Evolutionary conservation across 2,113 vertebrate species (phyloP), one percentile per base, ranked within the genome.

Genomic region (Callopanchax toddi): DNA sequence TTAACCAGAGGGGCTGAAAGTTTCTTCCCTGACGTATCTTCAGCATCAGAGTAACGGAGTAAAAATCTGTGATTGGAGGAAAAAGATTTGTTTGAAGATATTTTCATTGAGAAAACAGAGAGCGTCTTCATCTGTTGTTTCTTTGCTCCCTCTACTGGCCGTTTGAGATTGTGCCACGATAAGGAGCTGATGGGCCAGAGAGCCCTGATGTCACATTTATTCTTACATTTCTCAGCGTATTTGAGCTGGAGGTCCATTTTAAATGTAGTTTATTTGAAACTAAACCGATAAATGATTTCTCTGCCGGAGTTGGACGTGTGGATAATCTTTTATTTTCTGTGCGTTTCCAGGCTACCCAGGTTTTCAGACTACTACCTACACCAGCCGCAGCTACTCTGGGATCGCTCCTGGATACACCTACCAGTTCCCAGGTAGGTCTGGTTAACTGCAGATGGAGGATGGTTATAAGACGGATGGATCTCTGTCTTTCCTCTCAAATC

Each of bases 361-460:
- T 63, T 98, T 98, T 89, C 96, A 97, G 84, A 95, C 96, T 40
- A 94, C 96, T 18, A 97, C 96, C 75, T 98, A 97, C 0, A 95
- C 96, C 29, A 97, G 96, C 82, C 94, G 96, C 73, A 96, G 95
- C 79, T 98, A 98, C 79, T 94, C 96, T 71, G 95, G 96, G 74
- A 93, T 98, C 5, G 93, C 96, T 16, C 96, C 96, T 53, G 96
- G 95, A 66, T 98, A 98, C 76, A 96, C 95, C 87, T 98, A 98
- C 84, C 96, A 98, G 84, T 98, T 98, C 76, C 96, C 96, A 26
- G 96, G 96, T 97, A 79, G 86, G 93, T 18, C 72, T 72, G 60
- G 65, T 66, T 64, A n/a, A n/a, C n/a, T n/a, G n/a, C n/a, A n/a
- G n/a, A n/a, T n/a, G n/a, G n/a, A n/a, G n/a, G n/a, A n/a, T n/a